Evolutionary conservation across 2,888 invertebrate species (phyloP).

Genomic region (Campopleginae sp.): DNA sequence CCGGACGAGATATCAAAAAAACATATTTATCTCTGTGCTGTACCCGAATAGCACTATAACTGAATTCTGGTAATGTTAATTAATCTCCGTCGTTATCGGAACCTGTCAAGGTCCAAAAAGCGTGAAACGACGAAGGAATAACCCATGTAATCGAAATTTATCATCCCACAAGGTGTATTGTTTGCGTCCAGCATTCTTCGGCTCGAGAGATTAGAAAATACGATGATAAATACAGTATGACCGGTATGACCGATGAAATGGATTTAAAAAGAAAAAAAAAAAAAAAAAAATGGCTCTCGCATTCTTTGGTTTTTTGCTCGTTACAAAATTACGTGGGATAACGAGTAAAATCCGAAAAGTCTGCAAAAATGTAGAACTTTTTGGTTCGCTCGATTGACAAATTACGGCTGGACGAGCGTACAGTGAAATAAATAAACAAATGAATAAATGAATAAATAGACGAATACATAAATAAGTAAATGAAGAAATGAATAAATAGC

Average conservation of each 20-base stretch:
- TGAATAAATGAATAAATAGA: too few species aligned
- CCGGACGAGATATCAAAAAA: not conserved
- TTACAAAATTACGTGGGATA: not conserved
- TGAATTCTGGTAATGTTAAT: not conserved
- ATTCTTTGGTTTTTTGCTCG: not conserved
- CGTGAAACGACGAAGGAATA: not conserved
- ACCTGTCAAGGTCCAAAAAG: not conserved
- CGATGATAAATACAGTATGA: slow-evolving; percentile 26
- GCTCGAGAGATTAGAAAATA: slow-evolving; percentile 5
- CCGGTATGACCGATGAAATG: not conserved
- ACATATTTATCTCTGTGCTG: not conserved
- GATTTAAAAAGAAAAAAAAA: slow-evolving; percentile 4
- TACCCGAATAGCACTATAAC: too few species aligned
- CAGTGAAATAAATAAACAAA: too few species aligned
- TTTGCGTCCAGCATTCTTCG: not conserved
- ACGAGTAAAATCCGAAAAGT: not conserved
- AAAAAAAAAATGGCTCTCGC: not conserved
- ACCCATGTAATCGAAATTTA: not conserved
- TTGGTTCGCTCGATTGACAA: too few species aligned
- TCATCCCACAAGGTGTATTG: not conserved
- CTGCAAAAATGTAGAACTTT: too few species aligned
- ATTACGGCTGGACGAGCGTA: not conserved
- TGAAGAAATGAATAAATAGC: too few species aligned
- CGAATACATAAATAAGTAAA: too few species aligned
- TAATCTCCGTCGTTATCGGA: not conserved